phyloP scores from a whole-genome alignment of 2,797 vertebrate genomes.

The Pangasius krempfi region DNA sequence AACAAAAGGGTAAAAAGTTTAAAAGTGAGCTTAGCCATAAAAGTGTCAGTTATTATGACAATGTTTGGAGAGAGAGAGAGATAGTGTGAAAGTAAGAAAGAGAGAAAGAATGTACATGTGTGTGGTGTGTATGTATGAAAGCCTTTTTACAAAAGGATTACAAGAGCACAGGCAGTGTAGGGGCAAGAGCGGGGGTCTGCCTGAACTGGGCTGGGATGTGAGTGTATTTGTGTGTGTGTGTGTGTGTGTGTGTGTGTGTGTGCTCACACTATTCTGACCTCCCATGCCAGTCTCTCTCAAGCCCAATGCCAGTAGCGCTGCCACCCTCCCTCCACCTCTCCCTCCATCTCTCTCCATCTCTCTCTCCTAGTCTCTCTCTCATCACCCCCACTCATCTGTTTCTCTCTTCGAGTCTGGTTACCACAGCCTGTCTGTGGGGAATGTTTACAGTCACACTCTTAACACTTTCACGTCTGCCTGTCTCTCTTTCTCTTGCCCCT shows the following conservation, averaged over 20 bases:
- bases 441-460: constrained; percentile 81
- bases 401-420: constrained; percentile 37
- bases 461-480: constrained; percentile 47
- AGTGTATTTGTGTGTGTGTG: constrained; percentile 18
- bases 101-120: background rate
- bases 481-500: constrained; percentile 36
- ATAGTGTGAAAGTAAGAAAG: constrained; percentile 1
- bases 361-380: constrained; percentile 26
- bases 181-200: constrained; percentile 18
- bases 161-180: background rate
- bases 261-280: constrained; percentile 1
- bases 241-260: constrained; percentile 22
- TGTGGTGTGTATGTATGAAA: constrained; percentile 32
- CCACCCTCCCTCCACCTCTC: constrained; percentile 66
- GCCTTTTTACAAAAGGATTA: constrained; percentile 45
- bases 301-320: constrained; percentile 70
- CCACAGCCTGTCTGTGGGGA: constrained; percentile 64
- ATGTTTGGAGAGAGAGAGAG: background rate
- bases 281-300: constrained; percentile 55
- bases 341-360: constrained; percentile 72
- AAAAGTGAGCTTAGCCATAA: constrained; percentile 13
- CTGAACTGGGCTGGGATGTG: background rate
- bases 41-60: constrained; percentile 46
- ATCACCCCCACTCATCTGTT: background rate
- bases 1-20: background rate